A percentile compares a stretch with the other conserved stretches of the same genome.
Evolutionary conservation across 2,888 invertebrate genomes (phyloP).

Genomic region (Neoitamus cyanurus): DNA sequence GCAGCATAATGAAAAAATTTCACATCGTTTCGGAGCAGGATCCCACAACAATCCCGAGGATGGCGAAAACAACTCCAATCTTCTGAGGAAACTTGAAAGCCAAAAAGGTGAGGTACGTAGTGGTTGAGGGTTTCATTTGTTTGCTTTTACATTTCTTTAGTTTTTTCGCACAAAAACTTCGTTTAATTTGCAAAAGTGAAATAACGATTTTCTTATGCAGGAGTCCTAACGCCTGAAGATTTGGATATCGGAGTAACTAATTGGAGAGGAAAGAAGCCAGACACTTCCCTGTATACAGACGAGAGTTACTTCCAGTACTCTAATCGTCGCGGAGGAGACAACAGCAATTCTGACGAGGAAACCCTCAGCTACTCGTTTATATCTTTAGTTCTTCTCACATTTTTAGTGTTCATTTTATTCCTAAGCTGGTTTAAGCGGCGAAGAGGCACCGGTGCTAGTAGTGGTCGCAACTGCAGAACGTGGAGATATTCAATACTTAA

Average conservation of each 20-base stretch:
- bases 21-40: slow-evolving; percentile 30
- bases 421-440: slow-evolving; percentile 57
- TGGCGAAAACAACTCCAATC: slow-evolving; percentile 55
- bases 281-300: slow-evolving; percentile 54
- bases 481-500: slow-evolving; percentile 50
- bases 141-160: background rate
- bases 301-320: slow-evolving; percentile 51
- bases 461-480: slow-evolving; percentile 42
- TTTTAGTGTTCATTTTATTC: slow-evolving; percentile 57
- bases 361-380: slow-evolving; percentile 56
- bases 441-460: slow-evolving; percentile 52
- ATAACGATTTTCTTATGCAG: slow-evolving; percentile 6
- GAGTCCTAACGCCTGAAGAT: slow-evolving; percentile 55
- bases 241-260: slow-evolving; percentile 54
- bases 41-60: slow-evolving; percentile 50
- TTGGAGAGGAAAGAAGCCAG: slow-evolving; percentile 55
- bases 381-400: slow-evolving; percentile 56
- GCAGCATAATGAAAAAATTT: slow-evolving; percentile 52
- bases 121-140: slow-evolving; percentile 55
- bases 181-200: background rate
- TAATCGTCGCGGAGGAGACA: background rate
- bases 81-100: slow-evolving; percentile 57
- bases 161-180: background rate
- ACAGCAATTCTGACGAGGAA: slow-evolving; percentile 53
- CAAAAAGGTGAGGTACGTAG: slow-evolving; percentile 61